Evolutionary conservation across 2,888 invertebrate species (phyloP), one percentile per base, ranked within the genome.

Genomic region (Ichneumon xanthorius): DNA sequence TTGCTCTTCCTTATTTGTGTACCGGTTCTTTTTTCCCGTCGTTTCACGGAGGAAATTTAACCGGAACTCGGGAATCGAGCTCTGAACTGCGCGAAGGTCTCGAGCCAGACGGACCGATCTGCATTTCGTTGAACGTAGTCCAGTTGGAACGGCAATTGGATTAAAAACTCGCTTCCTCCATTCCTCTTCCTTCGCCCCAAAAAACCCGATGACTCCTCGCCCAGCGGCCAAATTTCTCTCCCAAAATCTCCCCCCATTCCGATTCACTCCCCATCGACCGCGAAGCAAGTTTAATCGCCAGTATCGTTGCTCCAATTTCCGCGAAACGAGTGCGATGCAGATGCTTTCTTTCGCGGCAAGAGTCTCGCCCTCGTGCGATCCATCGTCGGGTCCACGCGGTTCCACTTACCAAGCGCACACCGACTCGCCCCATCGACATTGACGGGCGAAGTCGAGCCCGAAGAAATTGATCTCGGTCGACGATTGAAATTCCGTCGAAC

Each of bases 41-140:
- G 3, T 72, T 71, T 72, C 14, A 26, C n/a, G 9, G 14, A 14
- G 33, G 26, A 67, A 30, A 80, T 68, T 68, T 33, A 79, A 80
- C 65, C 26, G 26, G 22, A 72, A 67, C 37, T 45, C 19, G 22
- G 40, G n/a, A n/a, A 75, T 61, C 9, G 33, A 37, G 55, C 26
- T 55, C 50, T 14, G 4, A 67, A 26, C 7, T 16, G 9, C 19
- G 14, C 22, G 26, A 58, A 9, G 14, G 14, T 61, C 4, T 4
- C 6, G 22, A 55, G 9, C 55, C 9, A 55, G 19, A 7, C 7
- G 2, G 19, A 22, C 72, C 16, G 58, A 26, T 78, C 45, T 11
- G 14, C 45, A 61, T 70, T 7, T 9, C 67, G 40, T 67, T 14
- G 4, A 37, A 67, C 19, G 6, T n/a, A 19, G n/a, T 33, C 7